phyloP scores from a whole-genome alignment of 2,113 vertebrate species.

The Phalacrocorax brasilianus region DNA sequence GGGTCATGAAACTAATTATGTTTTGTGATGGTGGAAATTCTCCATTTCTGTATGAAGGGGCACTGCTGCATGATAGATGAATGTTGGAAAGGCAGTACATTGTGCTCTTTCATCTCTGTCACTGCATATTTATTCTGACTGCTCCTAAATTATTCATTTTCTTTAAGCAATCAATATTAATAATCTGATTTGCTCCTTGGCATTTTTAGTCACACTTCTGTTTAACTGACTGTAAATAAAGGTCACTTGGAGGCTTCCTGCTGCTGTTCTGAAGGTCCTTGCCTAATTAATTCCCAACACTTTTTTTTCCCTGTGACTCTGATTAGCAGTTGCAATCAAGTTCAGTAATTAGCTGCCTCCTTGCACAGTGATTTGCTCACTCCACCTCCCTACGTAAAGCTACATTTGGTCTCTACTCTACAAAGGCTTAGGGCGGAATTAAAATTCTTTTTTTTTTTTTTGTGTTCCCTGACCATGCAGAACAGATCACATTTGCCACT shows the following conservation, averaged over 20 bases:
- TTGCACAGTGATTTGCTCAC: constrained; percentile 72
- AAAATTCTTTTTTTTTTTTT: constrained; percentile 3
- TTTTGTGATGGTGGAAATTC: constrained; percentile 73
- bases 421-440: constrained; percentile 47
- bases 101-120: constrained; percentile 77
- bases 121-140: constrained; percentile 82
- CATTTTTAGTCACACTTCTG: constrained; percentile 88
- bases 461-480: background rate
- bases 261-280: constrained; percentile 84
- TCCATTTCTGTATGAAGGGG: constrained; percentile 67
- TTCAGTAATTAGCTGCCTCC: constrained; percentile 81
- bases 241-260: constrained; percentile 85
- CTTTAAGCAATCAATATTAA: constrained; percentile 90
- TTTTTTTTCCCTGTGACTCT: constrained; percentile 77
- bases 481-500: constrained; percentile 46
- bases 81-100: constrained; percentile 66
- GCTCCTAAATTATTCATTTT: constrained; percentile 88
- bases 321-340: constrained; percentile 86
- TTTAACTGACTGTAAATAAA: constrained; percentile 91
- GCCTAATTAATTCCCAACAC: constrained; percentile 85
- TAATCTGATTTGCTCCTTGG: constrained; percentile 86
- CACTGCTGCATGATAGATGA: constrained; percentile 67
- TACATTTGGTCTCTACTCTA: constrained; percentile 23
- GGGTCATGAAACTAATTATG: constrained; percentile 78
- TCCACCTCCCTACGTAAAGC: constrained; percentile 44